Percentiles rank a stretch among this genome's conserved stretches.
These are phyloP conservation scores for Yponomeuta malinellus DNA, from an alignment of 2,888 invertebrate genomes.

Conservation along the genomic window DNA sequence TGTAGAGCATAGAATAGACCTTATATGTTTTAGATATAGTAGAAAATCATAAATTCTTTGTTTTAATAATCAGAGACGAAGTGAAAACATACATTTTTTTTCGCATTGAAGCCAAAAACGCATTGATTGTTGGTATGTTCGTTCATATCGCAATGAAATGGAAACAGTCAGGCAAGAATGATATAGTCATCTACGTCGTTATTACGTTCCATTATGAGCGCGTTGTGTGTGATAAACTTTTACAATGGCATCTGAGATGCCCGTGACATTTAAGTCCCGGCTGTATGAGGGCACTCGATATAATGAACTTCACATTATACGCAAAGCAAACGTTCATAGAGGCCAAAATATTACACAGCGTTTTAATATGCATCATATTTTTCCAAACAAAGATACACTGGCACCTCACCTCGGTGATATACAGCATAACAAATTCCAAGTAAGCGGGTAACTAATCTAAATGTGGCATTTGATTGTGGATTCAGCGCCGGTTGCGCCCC, in stretches of 20 bases:
- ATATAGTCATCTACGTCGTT: conserved; percentile 66
- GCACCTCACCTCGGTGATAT: conserved; percentile 1
- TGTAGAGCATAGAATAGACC: neutral
- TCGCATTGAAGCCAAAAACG: neutral
- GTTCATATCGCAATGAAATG: conserved; percentile 35
- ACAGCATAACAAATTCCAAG: conserved; percentile 12
- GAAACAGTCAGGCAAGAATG: conserved; percentile 50
- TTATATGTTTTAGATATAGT: neutral
- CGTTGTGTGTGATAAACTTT: conserved; percentile 69
- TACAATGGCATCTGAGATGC: conserved; percentile 47
- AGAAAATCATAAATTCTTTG: neutral
- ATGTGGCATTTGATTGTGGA: conserved; percentile 28
- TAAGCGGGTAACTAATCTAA: conserved; percentile 18
- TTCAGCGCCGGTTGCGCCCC: conserved; percentile 23
- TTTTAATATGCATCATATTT: neutral
- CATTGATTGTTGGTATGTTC: neutral
- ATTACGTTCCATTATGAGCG: conserved; percentile 65
- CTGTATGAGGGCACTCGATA: conserved; percentile 30
- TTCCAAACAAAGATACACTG: neutral
- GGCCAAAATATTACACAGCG: neutral
- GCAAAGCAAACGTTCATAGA: neutral
- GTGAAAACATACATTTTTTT: neutral
- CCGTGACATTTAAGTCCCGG: conserved; percentile 55
- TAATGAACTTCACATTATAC: conserved; percentile 13
- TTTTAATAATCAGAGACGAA: too few species aligned